Conservation (phyloP, 2,888 invertebrate genomes). For the Folsomia manolachei region DNA sequence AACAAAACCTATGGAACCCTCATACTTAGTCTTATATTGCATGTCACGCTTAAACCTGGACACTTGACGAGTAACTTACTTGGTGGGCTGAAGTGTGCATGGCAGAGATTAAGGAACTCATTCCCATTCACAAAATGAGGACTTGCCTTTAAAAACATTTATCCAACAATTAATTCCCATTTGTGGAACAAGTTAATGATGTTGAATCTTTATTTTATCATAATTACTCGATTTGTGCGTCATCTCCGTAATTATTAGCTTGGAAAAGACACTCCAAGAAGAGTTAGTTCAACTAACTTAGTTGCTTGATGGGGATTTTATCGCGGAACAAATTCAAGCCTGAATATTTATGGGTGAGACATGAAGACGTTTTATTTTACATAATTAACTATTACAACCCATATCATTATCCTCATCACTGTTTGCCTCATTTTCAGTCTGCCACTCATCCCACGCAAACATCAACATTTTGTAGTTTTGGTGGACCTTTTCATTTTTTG, state of each 20-base stretch:
- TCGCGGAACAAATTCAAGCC: background rate
- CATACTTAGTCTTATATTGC: background rate
- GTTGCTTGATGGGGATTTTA: background rate
- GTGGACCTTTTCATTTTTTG: background rate
- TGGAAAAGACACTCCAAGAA: too few relatives aligned
- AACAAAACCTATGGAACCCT: conserved; percentile 11
- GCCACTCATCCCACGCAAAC: background rate
- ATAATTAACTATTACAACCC: conserved; percentile 38
- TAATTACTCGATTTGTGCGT: conserved; percentile 27
- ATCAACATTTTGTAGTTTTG: background rate
- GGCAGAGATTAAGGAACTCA: background rate
- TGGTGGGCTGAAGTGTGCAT: background rate
- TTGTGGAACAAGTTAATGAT: conserved; percentile 22
- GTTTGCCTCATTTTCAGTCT: conserved; percentile 27
- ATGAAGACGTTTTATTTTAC: conserved; percentile 34
- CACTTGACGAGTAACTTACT: background rate
- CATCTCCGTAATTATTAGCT: background rate
- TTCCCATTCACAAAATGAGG: background rate
- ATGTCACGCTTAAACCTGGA: too few relatives aligned
- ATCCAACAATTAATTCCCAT: conserved; percentile 24
- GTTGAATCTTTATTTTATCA: conserved; percentile 21
- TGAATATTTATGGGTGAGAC: conserved; percentile 38
- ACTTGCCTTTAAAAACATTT: too few relatives aligned
- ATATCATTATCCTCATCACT: conserved; percentile 45
- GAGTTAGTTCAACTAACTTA: too few relatives aligned